Conservation (phyloP, 2,113 vertebrate genomes). For the Anseranas semipalmata region DNA sequence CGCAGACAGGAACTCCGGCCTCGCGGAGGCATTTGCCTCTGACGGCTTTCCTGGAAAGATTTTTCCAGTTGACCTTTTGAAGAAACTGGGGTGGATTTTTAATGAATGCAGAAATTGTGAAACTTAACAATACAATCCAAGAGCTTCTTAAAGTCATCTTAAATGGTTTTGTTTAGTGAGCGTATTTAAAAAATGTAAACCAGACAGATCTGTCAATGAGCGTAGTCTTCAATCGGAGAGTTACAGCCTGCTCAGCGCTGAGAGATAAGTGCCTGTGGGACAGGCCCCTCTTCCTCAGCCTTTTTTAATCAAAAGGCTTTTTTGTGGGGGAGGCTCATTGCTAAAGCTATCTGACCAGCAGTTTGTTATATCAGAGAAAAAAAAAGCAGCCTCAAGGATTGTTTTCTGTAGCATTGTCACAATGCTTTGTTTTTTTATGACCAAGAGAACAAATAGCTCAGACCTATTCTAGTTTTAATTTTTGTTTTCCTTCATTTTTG, state of each 20-base stretch:
- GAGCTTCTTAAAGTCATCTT: neutral
- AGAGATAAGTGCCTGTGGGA: neutral
- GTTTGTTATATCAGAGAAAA: neutral
- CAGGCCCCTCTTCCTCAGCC: neutral
- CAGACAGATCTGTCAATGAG: neutral
- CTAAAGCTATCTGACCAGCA: neutral
- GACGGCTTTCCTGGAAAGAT: slow-evolving; percentile 26
- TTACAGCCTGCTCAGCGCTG: neutral
- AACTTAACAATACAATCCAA: neutral
- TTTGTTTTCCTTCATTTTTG: neutral
- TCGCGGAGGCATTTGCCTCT: neutral
- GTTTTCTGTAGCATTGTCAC: neutral
- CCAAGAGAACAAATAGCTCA: neutral
- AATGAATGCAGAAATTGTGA: neutral
- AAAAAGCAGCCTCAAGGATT: neutral
- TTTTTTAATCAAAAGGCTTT: neutral
- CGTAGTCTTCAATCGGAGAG: neutral
- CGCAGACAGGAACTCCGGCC: neutral
- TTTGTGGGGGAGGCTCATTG: neutral
- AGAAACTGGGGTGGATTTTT: neutral
- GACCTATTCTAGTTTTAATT: accelerated
- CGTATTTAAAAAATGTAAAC: neutral
- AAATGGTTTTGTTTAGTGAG: neutral
- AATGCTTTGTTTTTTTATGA: neutral
- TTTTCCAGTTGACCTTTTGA: neutral